Evolutionary conservation across 2,888 invertebrate genomes (phyloP), one percentile per base, ranked within the genome.

Genomic region (Platycheirus rosarum): DNA sequence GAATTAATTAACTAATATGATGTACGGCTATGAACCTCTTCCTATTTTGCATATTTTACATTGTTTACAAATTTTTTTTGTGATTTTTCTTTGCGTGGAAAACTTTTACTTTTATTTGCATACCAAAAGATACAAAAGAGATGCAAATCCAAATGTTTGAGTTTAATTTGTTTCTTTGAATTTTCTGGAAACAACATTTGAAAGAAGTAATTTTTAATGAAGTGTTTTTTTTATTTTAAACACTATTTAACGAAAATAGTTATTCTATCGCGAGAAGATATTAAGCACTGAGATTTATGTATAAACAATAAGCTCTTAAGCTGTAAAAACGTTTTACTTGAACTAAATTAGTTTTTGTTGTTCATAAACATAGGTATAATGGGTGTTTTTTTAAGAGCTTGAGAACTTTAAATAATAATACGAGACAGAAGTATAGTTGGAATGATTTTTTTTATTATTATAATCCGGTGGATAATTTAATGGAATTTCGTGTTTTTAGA

Each of bases 21-120:
- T 57, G 40, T 40, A 57, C 14, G 57, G 26, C 23, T 14, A 16
- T 23, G 8, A 40, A 57, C 23, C 20, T 57, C 57, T 57, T 57
- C 57, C 57, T 57, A 40, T 40, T 35, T 57, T 57, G 57, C 57
- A 57, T 57, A 57, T 57, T 40, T 57, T 40, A 37, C 37, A 37
- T 53, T 35, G n/a, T 35, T 8, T 32, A 35, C n/a, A 7, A 7
- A 37, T 40, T 7, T 40, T 37, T 55, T 13, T 55, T 55, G 20
- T 8, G 20, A 55, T 55, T 37, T 55, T 20, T 57, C 40, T 57
- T 40, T 14, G 14, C n/a, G 40, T 57, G 55, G 14, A 57, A 57
- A 57, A 57, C 57, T 57, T 57, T 57, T 57, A 57, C 57, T 57
- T 57, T 57, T 14, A 57, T 57, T 40, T 57, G 7, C 57, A 57